Conservation (phyloP, 2,888 invertebrate genomes). For the Brenthis ino region DNA sequence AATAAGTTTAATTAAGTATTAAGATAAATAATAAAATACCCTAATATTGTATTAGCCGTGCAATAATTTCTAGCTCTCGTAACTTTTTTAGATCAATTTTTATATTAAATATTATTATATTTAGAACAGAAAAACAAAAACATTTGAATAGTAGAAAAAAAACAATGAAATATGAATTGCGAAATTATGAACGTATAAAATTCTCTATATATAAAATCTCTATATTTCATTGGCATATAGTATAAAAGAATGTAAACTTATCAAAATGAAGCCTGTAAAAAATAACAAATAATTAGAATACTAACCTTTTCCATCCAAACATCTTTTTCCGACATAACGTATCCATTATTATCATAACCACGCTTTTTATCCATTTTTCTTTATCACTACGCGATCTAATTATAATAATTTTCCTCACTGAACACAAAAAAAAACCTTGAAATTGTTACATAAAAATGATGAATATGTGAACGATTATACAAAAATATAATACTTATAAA, state of each 20-base stretch:
- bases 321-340: constrained; percentile 67
- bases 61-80: no score
- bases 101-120: no score
- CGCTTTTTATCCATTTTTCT: constrained; percentile 51
- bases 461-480: background rate
- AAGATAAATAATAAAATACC: no score
- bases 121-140: no score
- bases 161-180: background rate
- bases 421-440: constrained; percentile 47
- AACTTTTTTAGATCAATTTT: no score
- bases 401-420: constrained; percentile 28
- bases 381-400: constrained; percentile 24
- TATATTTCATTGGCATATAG: no score
- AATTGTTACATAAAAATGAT: constrained; percentile 12
- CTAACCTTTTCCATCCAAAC: constrained; percentile 54
- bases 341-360: constrained; percentile 68
- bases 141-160: no score
- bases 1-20: no score
- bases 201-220: no score
- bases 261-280: background rate
- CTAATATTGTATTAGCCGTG: no score
- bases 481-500: no score
- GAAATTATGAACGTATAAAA: background rate
- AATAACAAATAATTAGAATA: constrained; percentile 32
- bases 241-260: background rate